Evolutionary conservation across 2,888 invertebrate species (phyloP).

Genomic region (Atethmia centrago): DNA sequence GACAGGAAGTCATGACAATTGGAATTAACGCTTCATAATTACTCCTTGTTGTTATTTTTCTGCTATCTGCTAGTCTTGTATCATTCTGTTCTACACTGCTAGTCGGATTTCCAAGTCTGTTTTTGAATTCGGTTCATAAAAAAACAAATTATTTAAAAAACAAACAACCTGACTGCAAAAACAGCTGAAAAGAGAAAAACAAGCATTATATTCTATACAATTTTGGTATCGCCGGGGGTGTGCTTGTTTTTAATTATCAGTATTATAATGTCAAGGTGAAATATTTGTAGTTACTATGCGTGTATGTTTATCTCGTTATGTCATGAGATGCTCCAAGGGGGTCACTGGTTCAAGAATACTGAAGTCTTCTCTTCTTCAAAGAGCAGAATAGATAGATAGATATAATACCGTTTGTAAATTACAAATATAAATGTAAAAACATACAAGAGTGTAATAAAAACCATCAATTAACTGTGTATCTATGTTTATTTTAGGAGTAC

Average conservation of each 20-base stretch:
- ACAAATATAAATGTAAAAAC: not conserved
- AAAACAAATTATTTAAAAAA: not conserved
- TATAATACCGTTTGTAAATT: too few relatives aligned
- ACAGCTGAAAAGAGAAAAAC: too few relatives aligned
- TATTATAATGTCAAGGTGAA: conserved; percentile 50
- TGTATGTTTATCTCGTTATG: conserved; percentile 24
- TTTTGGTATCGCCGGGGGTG: too few relatives aligned
- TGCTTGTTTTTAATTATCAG: conserved; percentile 25
- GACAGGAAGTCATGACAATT: conserved; percentile 14
- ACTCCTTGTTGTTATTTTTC: conserved; percentile 33
- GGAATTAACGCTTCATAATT: conserved; percentile 26
- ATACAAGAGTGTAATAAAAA: not conserved
- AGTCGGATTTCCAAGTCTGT: not conserved
- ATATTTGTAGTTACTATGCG: conserved; percentile 28
- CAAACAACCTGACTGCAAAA: too few relatives aligned
- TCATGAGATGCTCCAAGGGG: conserved; percentile 9
- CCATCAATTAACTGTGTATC: not conserved
- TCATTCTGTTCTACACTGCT: not conserved
- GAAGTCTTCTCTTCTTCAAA: too few relatives aligned
- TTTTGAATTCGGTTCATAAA: conserved; percentile 24
- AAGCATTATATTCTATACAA: too few relatives aligned
- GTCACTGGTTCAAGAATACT: not conserved
- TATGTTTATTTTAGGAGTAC: conserved; percentile 66
- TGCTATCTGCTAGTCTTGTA: not conserved
- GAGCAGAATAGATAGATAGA: too few relatives aligned